Conservation (phyloP, 2,113 vertebrate species). For the Epinephelus fuscoguttatus region DNA sequence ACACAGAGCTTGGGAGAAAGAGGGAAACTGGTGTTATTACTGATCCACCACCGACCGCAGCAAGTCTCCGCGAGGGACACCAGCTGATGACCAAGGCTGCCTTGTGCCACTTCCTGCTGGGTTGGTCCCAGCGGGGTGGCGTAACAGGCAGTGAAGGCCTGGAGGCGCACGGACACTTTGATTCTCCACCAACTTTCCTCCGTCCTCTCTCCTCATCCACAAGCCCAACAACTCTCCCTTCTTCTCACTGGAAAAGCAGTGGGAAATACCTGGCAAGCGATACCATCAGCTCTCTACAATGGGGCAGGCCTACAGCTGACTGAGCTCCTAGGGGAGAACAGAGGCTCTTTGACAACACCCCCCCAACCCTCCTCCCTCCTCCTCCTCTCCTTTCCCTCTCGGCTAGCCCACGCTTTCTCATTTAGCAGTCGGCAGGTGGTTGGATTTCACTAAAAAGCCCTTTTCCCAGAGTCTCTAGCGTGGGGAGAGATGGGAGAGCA, state of each 20-base stretch:
- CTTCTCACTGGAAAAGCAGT: slow-evolving; percentile 65
- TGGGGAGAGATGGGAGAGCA: slow-evolving; percentile 64
- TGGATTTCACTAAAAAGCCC: slow-evolving; percentile 81
- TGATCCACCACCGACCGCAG: slow-evolving; percentile 39
- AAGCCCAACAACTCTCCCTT: slow-evolving; percentile 53
- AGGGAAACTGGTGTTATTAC: slow-evolving; percentile 37
- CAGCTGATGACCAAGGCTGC: slow-evolving; percentile 65
- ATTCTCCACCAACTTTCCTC: slow-evolving; percentile 76
- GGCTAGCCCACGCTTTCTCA: slow-evolving; percentile 81
- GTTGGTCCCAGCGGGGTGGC: slow-evolving; percentile 69
- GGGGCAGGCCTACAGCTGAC: slow-evolving; percentile 80
- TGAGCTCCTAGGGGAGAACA: slow-evolving; percentile 80
- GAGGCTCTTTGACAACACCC: slow-evolving; percentile 81
- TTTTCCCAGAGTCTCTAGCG: slow-evolving; percentile 73
- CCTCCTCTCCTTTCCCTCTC: slow-evolving; percentile 58
- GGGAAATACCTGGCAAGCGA: slow-evolving; percentile 79
- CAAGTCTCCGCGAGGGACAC: slow-evolving; percentile 15
- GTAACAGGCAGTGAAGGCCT: slow-evolving; percentile 70
- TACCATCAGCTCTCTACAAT: slow-evolving; percentile 74
- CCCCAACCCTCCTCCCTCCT: background rate
- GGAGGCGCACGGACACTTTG: slow-evolving; percentile 58
- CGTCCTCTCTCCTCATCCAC: slow-evolving; percentile 58
- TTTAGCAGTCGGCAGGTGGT: slow-evolving; percentile 84
- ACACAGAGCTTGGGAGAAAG: slow-evolving; percentile 27
- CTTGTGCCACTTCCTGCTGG: slow-evolving; percentile 76